Percentiles rank a stretch among this genome's conserved stretches.
phyloP scores from a whole-genome alignment of 1,140 invertebrate species.

The Zaprionus inermis region DNA sequence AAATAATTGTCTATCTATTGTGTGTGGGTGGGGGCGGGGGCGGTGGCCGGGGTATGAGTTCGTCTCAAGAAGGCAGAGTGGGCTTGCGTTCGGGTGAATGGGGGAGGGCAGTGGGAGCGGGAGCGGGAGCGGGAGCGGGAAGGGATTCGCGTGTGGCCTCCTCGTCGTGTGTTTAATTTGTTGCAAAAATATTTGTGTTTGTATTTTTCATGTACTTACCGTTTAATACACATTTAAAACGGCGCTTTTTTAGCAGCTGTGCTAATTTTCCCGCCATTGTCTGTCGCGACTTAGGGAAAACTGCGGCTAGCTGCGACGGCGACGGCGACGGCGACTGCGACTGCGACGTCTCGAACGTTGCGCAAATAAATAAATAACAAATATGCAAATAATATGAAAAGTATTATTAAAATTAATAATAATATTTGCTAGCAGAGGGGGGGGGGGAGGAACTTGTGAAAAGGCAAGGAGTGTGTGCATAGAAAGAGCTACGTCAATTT shows the following conservation, averaged over 20 bases:
- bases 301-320: conserved; percentile 13
- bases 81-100: neutral
- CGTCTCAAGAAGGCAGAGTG: neutral
- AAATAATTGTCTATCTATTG: conserved; percentile 24
- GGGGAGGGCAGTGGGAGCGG: neutral
- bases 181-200: conserved; percentile 75
- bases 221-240: conserved; percentile 61
- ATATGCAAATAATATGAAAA: conserved; percentile 27
- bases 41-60: too few relatives aligned
- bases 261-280: conserved; percentile 75
- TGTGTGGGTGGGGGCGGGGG: conserved; percentile 11
- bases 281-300: conserved; percentile 65
- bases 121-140: neutral
- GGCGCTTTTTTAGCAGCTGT: conserved; percentile 57
- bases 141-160: conserved; percentile 7
- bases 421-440: conserved; percentile 23
- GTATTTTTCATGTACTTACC: conserved; percentile 66
- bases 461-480: conserved; percentile 18
- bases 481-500: conserved; percentile 50
- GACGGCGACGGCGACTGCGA: conserved; percentile 10
- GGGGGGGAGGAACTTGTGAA: neutral
- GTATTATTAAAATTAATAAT: conserved; percentile 20
- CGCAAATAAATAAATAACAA: conserved; percentile 45
- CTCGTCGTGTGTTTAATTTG: conserved; percentile 55
- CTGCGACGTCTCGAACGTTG: conserved; percentile 16